Evolutionary conservation across 1,140 invertebrate genomes (phyloP).

Genomic region (Caenorhabditis inopinata): DNA sequence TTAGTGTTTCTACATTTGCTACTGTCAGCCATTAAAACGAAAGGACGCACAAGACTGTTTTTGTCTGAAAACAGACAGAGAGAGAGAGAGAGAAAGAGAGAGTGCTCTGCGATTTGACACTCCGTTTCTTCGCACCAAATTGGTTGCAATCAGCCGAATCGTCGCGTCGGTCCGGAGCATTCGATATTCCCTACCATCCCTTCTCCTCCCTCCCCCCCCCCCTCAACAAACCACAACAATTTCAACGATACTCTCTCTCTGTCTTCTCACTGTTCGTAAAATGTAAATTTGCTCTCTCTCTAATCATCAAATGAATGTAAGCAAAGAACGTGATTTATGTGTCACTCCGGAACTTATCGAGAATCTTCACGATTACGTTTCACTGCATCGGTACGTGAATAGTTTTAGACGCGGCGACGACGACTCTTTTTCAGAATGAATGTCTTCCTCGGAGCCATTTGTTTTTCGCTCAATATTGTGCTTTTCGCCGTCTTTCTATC

Average conservation of each 20-base stretch:
- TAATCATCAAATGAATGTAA: conserved; percentile 28
- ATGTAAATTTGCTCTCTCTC: conserved; percentile 18
- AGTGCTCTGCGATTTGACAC: too few species aligned
- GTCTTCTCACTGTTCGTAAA: neutral
- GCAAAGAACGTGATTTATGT: neutral
- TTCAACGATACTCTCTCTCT: neutral
- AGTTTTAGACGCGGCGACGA: neutral
- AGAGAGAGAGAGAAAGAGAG: too few species aligned
- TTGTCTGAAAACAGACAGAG: too few species aligned
- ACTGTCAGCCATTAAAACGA: too few species aligned
- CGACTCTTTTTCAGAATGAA: neutral
- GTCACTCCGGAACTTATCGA: neutral
- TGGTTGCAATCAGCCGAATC: too few species aligned
- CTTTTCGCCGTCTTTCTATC: neutral
- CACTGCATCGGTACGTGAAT: neutral
- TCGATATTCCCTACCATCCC: neutral
- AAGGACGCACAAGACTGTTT: too few species aligned
- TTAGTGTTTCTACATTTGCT: too few species aligned
- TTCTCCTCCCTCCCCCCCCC: neutral
- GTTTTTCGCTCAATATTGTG: conserved; percentile 15
- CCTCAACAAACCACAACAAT: too few species aligned
- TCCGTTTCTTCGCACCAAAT: too few species aligned
- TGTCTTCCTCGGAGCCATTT: conserved; percentile 19
- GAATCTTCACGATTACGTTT: conserved; percentile 11
- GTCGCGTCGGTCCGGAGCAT: neutral